Base-by-base conservation (phyloP, 2,797 vertebrate genomes). In the Cyprinella venusta region DNA sequence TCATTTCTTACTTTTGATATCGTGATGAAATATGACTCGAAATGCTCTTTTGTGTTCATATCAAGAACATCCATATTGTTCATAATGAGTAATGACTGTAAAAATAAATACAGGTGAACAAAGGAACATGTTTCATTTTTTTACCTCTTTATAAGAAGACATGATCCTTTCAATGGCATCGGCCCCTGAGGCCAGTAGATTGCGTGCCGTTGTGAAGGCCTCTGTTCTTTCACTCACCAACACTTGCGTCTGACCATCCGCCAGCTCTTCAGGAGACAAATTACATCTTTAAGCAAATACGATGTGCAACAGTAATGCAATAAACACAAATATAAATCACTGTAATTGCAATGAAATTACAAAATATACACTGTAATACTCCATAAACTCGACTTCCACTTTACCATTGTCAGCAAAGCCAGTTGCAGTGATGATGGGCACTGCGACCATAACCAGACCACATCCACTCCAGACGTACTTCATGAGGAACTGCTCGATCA, bases 111-210 rank as follows among this genome's bases (percentile, higher is more conserved):
- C 56, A 56, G 13, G 19, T n/a, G 0, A 30, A 48, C 5, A 76
- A 33, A n/a, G 52, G 24, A 61, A 63, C 15, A 42, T 9, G 18
- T 70, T 1, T 59, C 63, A 7, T 61, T 19, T 30, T 30, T 80
- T 75, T 93, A 99, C 98, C 98, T 99, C 98, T 96, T 99, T 99
- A 91, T 99, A 99, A 15, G 98, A 99, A 81, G 96, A 99, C 97
- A 99, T 99, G 91, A 99, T 99, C 90, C 98, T 96, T 92, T 99
- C 98, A 86, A 99, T 99, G 88, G 98, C 98, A 36, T 99, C 97
- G 0, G 97, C 98, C 86, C 96, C 98, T 4, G 98, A 97, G 67
- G 96, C 95, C 89, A 99, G 64, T 70, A 99, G 94, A 91, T 99
- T 99, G 21, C 98, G 95, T 38, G 98, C 98, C 1, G 97, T 99